Conservation (phyloP, 2,888 invertebrate genomes). For the Bembecia ichneumoniformis region DNA sequence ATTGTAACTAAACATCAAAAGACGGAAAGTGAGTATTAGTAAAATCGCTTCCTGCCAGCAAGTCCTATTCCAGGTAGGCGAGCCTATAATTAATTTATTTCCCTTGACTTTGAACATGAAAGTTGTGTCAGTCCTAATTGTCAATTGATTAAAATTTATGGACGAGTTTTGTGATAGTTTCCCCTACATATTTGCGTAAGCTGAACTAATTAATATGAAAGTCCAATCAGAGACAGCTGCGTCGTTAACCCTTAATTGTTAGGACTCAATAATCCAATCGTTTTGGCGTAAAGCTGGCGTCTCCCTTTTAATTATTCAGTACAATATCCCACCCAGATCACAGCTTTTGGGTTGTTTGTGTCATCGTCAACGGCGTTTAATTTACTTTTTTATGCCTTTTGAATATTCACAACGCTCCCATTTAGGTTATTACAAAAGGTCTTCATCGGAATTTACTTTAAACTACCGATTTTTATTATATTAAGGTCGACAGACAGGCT, state of each 20-base stretch:
- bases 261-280: constrained; percentile 43
- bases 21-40: too few species aligned
- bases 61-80: too few species aligned
- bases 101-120: not conserved
- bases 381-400: constrained; percentile 15
- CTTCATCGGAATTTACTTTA: too few species aligned
- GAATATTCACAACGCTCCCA: constrained; percentile 7
- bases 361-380: constrained; percentile 14
- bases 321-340: constrained; percentile 29
- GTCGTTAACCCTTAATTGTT: constrained; percentile 44
- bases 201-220: constrained; percentile 37
- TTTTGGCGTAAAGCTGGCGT: constrained; percentile 21
- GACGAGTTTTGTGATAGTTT: constrained; percentile 14
- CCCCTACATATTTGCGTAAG: constrained; percentile 22
- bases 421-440: not conserved
- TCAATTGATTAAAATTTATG: constrained; percentile 12
- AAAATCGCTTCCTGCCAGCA: too few species aligned
- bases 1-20: too few species aligned
- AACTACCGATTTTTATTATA: too few species aligned
- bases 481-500: too few species aligned
- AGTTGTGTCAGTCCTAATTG: constrained; percentile 3
- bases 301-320: constrained; percentile 45
- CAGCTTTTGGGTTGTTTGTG: constrained; percentile 22
- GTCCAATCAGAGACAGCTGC: constrained; percentile 35
- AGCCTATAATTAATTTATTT: not conserved